Conservation (phyloP, 2,888 invertebrate genomes). For the Trachelus tabidus region DNA sequence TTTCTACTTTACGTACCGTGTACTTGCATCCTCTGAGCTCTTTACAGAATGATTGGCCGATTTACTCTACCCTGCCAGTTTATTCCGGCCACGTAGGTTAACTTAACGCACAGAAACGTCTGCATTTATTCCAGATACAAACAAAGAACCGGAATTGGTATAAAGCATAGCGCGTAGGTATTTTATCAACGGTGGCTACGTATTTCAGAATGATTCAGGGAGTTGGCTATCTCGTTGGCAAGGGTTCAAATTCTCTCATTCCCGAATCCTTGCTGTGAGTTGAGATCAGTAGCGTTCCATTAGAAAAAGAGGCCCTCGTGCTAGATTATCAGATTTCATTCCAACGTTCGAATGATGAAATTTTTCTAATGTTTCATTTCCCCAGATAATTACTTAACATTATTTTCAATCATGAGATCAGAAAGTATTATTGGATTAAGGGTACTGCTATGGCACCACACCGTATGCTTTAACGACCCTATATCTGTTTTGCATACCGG, state of each 20-base stretch:
- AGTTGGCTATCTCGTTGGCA: conserved; percentile 30
- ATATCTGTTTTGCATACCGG: not conserved
- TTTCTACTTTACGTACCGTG: not conserved
- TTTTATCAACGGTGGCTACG: conserved; percentile 15
- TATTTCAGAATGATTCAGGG: conserved; percentile 34
- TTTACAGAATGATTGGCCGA: not conserved
- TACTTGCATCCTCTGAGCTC: not conserved
- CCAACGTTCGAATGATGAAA: not conserved
- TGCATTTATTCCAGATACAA: not conserved
- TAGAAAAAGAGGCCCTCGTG: not conserved
- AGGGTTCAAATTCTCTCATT: conserved; percentile 34
- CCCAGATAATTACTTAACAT: not conserved
- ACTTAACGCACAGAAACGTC: not conserved
- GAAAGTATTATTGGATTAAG: not conserved
- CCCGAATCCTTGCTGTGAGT: conserved; percentile 1
- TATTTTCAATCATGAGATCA: not conserved
- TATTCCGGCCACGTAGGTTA: not conserved
- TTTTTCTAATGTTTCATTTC: not conserved
- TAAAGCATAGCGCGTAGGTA: conserved; percentile 17
- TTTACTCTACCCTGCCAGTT: not conserved
- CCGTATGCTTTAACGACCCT: not conserved
- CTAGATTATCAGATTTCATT: not conserved
- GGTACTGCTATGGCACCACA: not conserved
- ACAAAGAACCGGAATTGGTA: not conserved
- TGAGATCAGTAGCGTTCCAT: not conserved